Conservation (phyloP, 2,888 invertebrate genomes). For the Brachypalpus laphriformis region DNA sequence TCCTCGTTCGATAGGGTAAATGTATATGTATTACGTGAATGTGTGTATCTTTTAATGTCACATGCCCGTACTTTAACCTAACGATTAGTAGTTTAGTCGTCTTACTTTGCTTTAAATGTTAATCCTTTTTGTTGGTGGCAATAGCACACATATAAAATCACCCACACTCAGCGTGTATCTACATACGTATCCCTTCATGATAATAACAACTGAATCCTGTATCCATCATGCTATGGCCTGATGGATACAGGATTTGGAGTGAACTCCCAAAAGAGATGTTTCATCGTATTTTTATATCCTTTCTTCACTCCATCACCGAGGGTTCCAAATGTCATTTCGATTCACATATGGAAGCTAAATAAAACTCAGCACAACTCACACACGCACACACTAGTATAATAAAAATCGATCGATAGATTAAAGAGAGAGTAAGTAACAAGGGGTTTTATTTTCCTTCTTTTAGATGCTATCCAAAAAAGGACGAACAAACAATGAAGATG, state of each 20-base stretch:
- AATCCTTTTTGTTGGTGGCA: constrained; percentile 54
- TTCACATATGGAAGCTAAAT: constrained; percentile 32
- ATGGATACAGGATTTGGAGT: constrained; percentile 37
- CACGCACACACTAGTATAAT: constrained; percentile 5
- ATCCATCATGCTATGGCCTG: constrained; percentile 49
- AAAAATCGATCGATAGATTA: constrained; percentile 61
- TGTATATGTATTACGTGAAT: background rate
- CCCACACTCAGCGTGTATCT: constrained; percentile 6
- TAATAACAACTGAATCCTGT: constrained; percentile 34
- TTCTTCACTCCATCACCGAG: constrained; percentile 35
- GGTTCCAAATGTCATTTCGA: constrained; percentile 38
- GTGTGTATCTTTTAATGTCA: constrained; percentile 7
- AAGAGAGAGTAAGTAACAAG: constrained; percentile 38
- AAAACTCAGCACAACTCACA: constrained; percentile 21
- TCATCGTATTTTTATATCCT: constrained; percentile 60
- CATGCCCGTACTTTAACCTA: constrained; percentile 35
- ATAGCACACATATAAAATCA: background rate
- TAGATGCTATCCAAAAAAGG: constrained; percentile 34
- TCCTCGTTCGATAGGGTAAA: background rate
- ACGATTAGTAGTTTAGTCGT: constrained; percentile 41
- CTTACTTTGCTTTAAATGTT: constrained; percentile 27
- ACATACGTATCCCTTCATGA: constrained; percentile 9
- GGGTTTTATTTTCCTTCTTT: background rate
- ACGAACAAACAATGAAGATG: constrained; percentile 32
- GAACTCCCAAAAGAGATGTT: constrained; percentile 57